Evolutionary conservation across 92 coral and sea anemone genomes (phyloP).

Genomic region (Actinostola sp.): DNA sequence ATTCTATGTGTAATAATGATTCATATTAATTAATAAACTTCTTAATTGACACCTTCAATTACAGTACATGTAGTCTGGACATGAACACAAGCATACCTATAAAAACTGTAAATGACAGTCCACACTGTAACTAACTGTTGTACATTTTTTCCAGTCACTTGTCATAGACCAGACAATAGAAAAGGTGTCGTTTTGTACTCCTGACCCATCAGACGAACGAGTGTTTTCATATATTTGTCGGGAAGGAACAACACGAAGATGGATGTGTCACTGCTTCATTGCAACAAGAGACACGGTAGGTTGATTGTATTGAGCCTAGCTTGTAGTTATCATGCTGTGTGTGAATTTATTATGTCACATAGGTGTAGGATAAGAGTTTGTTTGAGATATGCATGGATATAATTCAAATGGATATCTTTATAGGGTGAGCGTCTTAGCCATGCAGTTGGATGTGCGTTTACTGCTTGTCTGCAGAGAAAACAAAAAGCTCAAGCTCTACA

Average conservation of each 20-base stretch:
- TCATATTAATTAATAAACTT: too few relatives aligned
- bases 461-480: constrained; percentile 97
- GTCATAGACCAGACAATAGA: constrained; percentile 98
- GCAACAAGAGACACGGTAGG: constrained; percentile 94
- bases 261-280: constrained; percentile 98
- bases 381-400: too few relatives aligned
- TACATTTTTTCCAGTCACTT: constrained; percentile 81
- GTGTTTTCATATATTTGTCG: constrained; percentile 96
- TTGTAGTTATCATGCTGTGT: background rate
- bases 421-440: constrained; percentile 99
- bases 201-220: constrained; percentile 95
- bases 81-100: too few relatives aligned
- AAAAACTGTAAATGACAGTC: too few relatives aligned
- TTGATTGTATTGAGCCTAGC: background rate
- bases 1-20: too few relatives aligned
- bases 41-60: too few relatives aligned
- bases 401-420: background rate
- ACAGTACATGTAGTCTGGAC: too few relatives aligned
- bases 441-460: constrained; percentile 99
- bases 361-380: too few relatives aligned
- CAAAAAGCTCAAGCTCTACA: constrained; percentile 95
- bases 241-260: constrained; percentile 96
- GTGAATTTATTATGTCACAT: too few relatives aligned
- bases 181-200: constrained; percentile 98
- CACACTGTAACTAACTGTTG: too few relatives aligned